phyloP scores from a whole-genome alignment of 2,797 vertebrate species.

The Macropus fuliginosus region DNA sequence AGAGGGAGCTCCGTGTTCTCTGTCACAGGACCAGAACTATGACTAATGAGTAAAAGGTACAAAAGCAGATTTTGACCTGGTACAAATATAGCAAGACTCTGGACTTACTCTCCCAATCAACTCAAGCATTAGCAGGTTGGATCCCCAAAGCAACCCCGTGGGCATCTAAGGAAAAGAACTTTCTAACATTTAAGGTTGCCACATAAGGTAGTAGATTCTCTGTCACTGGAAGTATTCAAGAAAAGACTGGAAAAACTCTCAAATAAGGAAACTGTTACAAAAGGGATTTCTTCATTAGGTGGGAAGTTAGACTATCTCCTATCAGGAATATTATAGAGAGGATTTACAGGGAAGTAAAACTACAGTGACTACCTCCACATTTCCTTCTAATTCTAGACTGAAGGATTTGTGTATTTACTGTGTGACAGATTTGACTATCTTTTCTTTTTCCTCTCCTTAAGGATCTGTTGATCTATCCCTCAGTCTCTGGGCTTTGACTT shows the following conservation, averaged over 20 bases:
- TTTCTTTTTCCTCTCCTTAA: not conserved
- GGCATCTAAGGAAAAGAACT: not conserved
- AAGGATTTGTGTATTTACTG: not conserved
- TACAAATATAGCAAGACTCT: not conserved
- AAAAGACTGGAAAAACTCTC: not conserved
- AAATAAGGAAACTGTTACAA: not conserved
- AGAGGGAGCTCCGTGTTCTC: not conserved
- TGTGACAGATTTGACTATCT: not conserved
- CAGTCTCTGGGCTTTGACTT: not conserved
- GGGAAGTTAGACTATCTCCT: not conserved
- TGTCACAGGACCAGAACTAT: not conserved
- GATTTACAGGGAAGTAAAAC: not conserved
- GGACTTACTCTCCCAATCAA: not conserved
- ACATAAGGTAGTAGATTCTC: not conserved
- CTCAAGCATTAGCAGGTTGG: not conserved
- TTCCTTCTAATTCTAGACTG: not conserved
- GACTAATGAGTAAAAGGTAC: not conserved
- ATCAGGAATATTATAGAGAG: not conserved
- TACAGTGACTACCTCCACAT: not conserved
- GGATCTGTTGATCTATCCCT: not conserved
- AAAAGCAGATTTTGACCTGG: not conserved
- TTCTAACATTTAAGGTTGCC: not conserved
- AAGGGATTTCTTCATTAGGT: not conserved
- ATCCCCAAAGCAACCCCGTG: not conserved
- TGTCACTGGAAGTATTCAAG: not conserved